Evolutionary conservation across 2,113 vertebrate genomes (phyloP).

Genomic region (Burhinus bistriatus): DNA sequence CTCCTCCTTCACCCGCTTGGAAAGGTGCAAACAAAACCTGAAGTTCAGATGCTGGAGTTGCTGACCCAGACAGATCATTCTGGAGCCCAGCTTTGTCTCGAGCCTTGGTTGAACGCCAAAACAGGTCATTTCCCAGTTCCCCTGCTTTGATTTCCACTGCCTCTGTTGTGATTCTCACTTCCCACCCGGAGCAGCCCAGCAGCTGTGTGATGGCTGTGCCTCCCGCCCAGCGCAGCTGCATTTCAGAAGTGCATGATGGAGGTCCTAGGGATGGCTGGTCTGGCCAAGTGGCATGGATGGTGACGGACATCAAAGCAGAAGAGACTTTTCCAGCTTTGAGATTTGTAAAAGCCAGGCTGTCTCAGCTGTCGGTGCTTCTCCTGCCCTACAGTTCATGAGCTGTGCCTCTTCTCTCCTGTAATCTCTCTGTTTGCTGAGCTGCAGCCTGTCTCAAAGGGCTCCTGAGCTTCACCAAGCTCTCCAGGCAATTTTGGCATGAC

Average conservation of each 20-base stretch:
- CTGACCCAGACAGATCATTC: slow-evolving; percentile 23
- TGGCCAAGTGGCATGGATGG: accelerated
- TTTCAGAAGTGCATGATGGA: accelerated
- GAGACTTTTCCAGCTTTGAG: neutral
- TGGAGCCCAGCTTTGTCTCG: neutral
- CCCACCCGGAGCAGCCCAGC: neutral
- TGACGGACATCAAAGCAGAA: neutral
- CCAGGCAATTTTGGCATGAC: neutral
- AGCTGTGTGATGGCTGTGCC: no score
- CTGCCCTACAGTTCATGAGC: no score
- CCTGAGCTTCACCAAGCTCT: neutral
- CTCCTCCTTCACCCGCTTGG: accelerated
- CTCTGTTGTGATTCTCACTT: neutral
- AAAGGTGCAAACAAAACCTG: neutral
- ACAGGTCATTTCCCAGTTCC: neutral
- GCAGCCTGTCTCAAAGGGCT: neutral
- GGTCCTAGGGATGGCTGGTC: neutral
- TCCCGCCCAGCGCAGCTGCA: accelerated
- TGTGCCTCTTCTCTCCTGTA: neutral
- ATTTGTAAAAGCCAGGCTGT: neutral
- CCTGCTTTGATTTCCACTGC: neutral
- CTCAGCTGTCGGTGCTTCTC: accelerated
- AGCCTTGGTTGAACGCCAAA: neutral
- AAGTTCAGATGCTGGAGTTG: neutral
- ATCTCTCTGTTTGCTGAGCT: accelerated